Conservation (phyloP, 2,113 vertebrate species). For the Tyrannus savana region DNA sequence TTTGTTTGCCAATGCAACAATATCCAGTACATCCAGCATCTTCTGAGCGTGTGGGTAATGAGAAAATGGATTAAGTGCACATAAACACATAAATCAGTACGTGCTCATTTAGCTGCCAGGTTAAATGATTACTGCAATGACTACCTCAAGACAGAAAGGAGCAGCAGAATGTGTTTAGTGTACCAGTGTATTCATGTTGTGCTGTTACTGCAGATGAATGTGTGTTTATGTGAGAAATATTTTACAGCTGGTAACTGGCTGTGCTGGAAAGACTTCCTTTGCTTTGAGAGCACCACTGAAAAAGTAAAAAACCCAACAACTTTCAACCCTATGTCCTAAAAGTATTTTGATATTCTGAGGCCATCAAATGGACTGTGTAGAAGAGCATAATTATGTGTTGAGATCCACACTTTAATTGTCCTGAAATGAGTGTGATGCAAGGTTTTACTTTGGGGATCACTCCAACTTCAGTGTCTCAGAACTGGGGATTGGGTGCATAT, state of each 20-base stretch:
- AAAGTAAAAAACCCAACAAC: not conserved
- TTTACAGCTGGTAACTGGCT: not conserved
- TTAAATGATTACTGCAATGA: not conserved
- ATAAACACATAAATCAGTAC: not conserved
- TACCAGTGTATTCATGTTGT: not conserved
- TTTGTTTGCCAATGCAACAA: not conserved
- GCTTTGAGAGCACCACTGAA: not conserved
- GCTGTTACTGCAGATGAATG: not conserved
- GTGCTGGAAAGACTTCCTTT: not conserved
- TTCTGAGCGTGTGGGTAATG: not conserved
- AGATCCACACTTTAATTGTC: not conserved
- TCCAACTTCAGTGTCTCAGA: not conserved
- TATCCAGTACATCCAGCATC: too few species aligned
- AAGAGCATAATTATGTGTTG: not conserved
- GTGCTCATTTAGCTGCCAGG: not conserved
- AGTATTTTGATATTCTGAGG: not conserved
- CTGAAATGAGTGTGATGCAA: not conserved
- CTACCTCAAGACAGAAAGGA: not conserved
- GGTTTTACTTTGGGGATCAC: not conserved
- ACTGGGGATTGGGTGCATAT: accelerated
- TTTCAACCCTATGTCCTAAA: not conserved
- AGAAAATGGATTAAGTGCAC: not conserved
- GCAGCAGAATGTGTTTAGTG: not conserved
- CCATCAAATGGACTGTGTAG: not conserved
- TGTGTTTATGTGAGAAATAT: not conserved